These are phyloP conservation scores for Otocyon megalotis DNA, from an alignment of 2,113 vertebrate genomes.

Conservation along the genomic window DNA sequence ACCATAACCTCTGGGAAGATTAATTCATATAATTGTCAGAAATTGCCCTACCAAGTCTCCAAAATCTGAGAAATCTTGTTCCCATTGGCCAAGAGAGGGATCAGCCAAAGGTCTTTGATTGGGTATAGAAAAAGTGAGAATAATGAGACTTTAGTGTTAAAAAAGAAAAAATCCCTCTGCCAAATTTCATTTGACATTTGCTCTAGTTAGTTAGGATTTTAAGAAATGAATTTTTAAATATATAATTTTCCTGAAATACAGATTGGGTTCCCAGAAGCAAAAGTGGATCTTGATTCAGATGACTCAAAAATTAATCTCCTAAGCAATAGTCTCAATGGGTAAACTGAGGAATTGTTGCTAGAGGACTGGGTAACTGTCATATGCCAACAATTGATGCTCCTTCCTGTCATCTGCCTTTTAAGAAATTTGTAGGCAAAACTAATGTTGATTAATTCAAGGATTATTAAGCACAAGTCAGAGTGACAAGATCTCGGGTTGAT, in stretches of 20 bases:
- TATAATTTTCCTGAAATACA: constrained; percentile 20
- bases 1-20: constrained; percentile 15
- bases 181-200: constrained; percentile 16
- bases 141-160: not conserved
- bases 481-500: not conserved
- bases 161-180: not conserved
- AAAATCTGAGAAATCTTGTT: not conserved
- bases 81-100: not conserved
- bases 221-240: constrained; percentile 16
- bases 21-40: not conserved
- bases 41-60: not conserved
- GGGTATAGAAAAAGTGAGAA: not conserved
- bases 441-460: not conserved
- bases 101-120: not conserved
- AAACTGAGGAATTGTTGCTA: not conserved
- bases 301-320: not conserved
- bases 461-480: not conserved
- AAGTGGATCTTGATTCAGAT: not conserved
- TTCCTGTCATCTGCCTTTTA: not conserved
- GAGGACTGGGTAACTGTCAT: not conserved
- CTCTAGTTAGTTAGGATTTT: not conserved
- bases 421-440: not conserved
- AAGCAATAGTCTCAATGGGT: not conserved
- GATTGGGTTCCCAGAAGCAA: not conserved
- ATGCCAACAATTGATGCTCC: not conserved